Conservation (phyloP, 2,113 vertebrate species). For the Psittacus erithacus region DNA sequence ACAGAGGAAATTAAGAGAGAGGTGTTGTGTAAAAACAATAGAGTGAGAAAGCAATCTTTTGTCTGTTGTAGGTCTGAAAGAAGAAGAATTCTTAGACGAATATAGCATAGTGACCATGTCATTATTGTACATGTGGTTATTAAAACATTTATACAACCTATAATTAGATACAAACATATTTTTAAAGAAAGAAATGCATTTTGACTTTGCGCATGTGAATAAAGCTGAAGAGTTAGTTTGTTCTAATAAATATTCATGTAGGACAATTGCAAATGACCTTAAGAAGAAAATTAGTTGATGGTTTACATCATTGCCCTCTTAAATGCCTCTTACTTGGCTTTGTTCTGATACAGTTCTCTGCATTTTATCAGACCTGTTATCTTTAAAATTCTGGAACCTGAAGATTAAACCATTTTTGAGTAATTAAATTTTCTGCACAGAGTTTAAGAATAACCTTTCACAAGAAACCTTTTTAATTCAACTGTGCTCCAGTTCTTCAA, state of each 20-base stretch:
- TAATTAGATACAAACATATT: neutral
- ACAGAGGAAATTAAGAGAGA: neutral
- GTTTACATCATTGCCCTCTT: neutral
- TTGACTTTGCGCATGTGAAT: neutral
- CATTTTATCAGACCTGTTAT: neutral
- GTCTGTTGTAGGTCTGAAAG: neutral
- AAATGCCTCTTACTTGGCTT: neutral
- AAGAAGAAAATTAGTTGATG: neutral
- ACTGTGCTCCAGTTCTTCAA: slow-evolving; percentile 20
- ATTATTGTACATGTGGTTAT: neutral
- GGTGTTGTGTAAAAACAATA: neutral
- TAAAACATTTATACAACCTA: neutral
- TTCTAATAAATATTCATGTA: slow-evolving; percentile 8
- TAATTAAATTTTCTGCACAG: neutral
- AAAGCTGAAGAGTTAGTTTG: slow-evolving; percentile 11
- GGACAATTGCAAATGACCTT: neutral
- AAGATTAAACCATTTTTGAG: neutral
- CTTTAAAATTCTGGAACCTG: neutral
- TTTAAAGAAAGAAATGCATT: slow-evolving; percentile 30
- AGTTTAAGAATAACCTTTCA: neutral
- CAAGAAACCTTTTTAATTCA: slow-evolving; percentile 13
- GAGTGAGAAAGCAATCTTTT: neutral
- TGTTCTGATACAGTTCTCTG: neutral
- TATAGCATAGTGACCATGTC: neutral
- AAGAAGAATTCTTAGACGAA: neutral